Conservation (phyloP, 2,888 invertebrate genomes). For the Choristoneura rosaceana region DNA sequence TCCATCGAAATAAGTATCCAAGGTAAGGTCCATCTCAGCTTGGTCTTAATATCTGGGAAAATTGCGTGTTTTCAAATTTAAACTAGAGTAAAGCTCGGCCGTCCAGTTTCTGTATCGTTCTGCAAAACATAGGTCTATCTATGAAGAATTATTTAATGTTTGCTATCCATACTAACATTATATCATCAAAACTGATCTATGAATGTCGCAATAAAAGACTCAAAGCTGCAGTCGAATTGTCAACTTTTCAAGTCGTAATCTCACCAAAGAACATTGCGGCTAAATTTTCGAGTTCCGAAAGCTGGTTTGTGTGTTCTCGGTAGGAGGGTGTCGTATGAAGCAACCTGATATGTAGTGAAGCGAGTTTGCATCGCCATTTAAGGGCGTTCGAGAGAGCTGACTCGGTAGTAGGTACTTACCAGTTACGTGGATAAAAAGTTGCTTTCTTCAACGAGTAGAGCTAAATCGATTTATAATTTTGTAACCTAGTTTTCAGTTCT, state of each 20-base stretch:
- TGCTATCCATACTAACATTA: no score
- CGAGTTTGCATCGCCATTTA: conserved; percentile 43
- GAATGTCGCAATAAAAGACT: background rate
- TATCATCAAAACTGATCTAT: no score
- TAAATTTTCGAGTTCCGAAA: conserved; percentile 15
- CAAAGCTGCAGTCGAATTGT: background rate
- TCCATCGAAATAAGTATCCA: no score
- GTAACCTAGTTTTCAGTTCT: conserved; percentile 6
- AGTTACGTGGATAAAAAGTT: conserved; percentile 28
- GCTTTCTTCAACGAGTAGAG: conserved; percentile 29
- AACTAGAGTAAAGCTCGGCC: no score
- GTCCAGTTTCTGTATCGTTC: no score
- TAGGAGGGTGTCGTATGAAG: conserved; percentile 26
- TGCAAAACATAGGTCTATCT: no score
- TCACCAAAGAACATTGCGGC: background rate
- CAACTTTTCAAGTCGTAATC: background rate
- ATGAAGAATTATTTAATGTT: no score
- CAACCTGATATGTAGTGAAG: conserved; percentile 38
- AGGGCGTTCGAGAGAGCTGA: conserved; percentile 49
- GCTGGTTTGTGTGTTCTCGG: conserved; percentile 8
- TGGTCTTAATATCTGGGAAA: no score
- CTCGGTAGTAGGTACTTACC: conserved; percentile 14
- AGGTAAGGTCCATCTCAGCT: no score
- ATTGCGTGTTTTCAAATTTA: no score
- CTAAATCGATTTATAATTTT: conserved; percentile 31